Conservation (phyloP, 2,113 vertebrate genomes). For the Trematomus loennbergii region DNA sequence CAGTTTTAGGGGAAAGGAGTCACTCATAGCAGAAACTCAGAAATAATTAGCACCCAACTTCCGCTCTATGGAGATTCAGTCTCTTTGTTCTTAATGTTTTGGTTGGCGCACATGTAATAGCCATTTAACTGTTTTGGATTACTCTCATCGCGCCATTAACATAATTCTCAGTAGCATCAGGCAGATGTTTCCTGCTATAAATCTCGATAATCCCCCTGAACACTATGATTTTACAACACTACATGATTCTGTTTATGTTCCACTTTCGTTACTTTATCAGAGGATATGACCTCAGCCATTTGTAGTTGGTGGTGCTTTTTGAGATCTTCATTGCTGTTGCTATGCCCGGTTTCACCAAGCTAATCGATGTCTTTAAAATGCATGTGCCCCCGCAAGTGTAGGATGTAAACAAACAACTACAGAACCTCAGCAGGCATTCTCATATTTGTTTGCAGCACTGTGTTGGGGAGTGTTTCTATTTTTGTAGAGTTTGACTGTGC, state of each 20-base stretch:
- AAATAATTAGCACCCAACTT: background rate
- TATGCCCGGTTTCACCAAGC: background rate
- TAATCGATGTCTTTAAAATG: conserved; percentile 22
- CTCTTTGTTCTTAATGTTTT: background rate
- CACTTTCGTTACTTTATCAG: background rate
- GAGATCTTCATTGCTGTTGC: conserved; percentile 4
- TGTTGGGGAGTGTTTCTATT: conserved; percentile 27
- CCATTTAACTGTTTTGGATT: background rate
- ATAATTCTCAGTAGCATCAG: background rate
- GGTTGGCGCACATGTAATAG: background rate
- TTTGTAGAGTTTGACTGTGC: conserved; percentile 18
- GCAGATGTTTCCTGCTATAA: background rate
- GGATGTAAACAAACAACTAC: conserved; percentile 41
- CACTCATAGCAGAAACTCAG: background rate
- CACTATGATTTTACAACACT: background rate
- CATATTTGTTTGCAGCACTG: conserved; percentile 45
- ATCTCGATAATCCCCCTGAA: background rate
- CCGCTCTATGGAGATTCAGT: background rate
- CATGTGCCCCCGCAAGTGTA: conserved; percentile 3
- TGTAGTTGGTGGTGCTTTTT: background rate
- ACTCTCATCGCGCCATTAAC: background rate
- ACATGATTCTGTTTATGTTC: background rate
- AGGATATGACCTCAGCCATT: background rate
- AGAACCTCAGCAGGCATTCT: conserved; percentile 16
- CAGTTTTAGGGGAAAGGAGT: background rate